phyloP scores from a whole-genome alignment of 30 jellyfish, hydroid and myxozoan genomes.

The Catostylus mosaicus region DNA sequence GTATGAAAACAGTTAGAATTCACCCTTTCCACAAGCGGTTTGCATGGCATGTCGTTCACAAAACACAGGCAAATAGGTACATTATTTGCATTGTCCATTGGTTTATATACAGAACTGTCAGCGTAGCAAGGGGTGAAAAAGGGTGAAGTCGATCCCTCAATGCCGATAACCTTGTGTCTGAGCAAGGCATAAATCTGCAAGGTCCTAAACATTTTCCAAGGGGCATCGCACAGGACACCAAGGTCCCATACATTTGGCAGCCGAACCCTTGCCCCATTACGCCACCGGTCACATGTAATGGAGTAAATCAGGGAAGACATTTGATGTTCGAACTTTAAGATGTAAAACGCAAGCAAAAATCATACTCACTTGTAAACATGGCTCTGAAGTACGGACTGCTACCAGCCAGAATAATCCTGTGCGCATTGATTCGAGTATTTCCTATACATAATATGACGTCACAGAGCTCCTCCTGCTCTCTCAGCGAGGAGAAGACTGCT shows the following conservation, averaged over 20 bases:
- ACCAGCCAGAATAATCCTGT: constrained; percentile 84
- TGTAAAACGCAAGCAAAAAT: neutral
- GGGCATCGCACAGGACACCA: too few species aligned
- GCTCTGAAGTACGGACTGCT: constrained; percentile 97
- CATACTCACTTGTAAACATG: constrained; percentile 92
- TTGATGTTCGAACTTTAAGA: neutral
- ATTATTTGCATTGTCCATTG: too few species aligned
- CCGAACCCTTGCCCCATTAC: too few species aligned
- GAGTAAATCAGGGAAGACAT: neutral
- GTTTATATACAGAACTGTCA: too few species aligned
- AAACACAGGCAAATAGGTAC: too few species aligned
- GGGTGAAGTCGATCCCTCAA: too few species aligned
- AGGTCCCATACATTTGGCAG: too few species aligned
- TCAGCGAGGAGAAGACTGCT: constrained; percentile 71
- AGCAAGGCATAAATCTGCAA: too few species aligned
- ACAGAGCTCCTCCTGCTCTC: constrained; percentile 89
- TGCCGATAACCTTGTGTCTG: too few species aligned
- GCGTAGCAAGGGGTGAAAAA: too few species aligned
- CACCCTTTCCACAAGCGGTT: neutral
- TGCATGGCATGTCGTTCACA: neutral
- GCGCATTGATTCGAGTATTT: constrained; percentile 66
- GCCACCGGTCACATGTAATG: too few species aligned
- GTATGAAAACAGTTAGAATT: neutral
- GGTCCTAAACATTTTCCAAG: too few species aligned
- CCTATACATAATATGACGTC: constrained; percentile 84